These are phyloP conservation scores for Cottoperca gobio DNA, from an alignment of 2,797 vertebrate species.

Conservation along the genomic window DNA sequence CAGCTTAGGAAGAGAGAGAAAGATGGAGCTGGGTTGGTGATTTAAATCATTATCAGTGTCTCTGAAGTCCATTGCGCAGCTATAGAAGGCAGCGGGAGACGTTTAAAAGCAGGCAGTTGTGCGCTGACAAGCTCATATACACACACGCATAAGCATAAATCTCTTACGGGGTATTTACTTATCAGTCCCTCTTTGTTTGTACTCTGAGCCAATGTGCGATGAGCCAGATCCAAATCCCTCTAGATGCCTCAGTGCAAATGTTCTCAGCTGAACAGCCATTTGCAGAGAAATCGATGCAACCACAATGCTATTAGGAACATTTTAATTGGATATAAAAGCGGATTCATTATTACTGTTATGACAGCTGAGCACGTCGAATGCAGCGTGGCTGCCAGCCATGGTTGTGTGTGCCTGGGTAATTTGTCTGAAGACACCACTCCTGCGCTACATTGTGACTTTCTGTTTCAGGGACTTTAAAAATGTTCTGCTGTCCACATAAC, in stretches of 20 bases:
- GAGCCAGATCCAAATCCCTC: conserved; percentile 57
- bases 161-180: conserved; percentile 63
- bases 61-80: conserved; percentile 35
- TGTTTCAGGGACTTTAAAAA: conserved; percentile 32
- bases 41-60: conserved; percentile 26
- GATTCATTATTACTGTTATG: conserved; percentile 74
- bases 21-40: conserved; percentile 5
- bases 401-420: conserved; percentile 37
- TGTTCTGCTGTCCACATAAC: neutral
- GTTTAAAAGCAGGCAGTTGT: conserved; percentile 42
- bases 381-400: conserved; percentile 39
- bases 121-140: conserved; percentile 25
- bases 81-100: conserved; percentile 1
- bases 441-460: conserved; percentile 21
- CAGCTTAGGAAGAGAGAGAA: neutral
- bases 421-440: conserved; percentile 16
- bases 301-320: conserved; percentile 69
- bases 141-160: conserved; percentile 52
- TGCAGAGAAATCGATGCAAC: conserved; percentile 62
- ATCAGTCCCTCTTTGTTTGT: conserved; percentile 65
- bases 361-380: conserved; percentile 46
- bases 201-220: conserved; percentile 46
- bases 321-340: conserved; percentile 81
- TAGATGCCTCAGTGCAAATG: conserved; percentile 40
- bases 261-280: conserved; percentile 60